Conservation (phyloP, 2,113 vertebrate genomes). For the Ahaetulla prasina region DNA sequence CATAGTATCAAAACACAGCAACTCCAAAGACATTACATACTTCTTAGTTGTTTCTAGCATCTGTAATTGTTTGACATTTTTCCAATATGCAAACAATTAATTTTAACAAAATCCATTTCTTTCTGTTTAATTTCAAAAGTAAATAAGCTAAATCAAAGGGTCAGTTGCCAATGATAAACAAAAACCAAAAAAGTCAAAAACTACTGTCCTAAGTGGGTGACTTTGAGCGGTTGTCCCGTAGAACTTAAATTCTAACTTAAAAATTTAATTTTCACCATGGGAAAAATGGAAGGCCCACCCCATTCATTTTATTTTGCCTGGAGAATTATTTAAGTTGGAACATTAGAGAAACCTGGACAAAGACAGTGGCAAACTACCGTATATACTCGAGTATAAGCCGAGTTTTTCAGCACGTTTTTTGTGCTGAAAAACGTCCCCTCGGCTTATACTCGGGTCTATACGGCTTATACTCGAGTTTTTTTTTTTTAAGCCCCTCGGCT, state of each 20-base stretch:
- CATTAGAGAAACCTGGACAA: neutral
- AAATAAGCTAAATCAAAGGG: neutral
- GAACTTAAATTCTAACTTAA: neutral
- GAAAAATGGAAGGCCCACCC: neutral
- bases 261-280: neutral
- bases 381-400: too few species aligned
- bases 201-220: neutral
- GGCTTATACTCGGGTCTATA: too few species aligned
- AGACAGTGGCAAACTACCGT: neutral
- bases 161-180: neutral
- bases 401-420: too few species aligned
- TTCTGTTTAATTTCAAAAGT: neutral
- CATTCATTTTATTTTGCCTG: neutral
- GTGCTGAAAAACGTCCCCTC: too few species aligned
- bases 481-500: too few species aligned
- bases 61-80: neutral
- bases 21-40: neutral
- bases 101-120: neutral
- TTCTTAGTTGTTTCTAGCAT: neutral
- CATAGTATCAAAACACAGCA: constrained; percentile 1
- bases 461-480: too few species aligned
- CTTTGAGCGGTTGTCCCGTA: neutral
- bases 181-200: neutral
- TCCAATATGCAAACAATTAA: neutral
- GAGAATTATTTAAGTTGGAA: neutral